Evolutionary conservation across 2,888 invertebrate species (phyloP).

Genomic region (Coremacera marginata): DNA sequence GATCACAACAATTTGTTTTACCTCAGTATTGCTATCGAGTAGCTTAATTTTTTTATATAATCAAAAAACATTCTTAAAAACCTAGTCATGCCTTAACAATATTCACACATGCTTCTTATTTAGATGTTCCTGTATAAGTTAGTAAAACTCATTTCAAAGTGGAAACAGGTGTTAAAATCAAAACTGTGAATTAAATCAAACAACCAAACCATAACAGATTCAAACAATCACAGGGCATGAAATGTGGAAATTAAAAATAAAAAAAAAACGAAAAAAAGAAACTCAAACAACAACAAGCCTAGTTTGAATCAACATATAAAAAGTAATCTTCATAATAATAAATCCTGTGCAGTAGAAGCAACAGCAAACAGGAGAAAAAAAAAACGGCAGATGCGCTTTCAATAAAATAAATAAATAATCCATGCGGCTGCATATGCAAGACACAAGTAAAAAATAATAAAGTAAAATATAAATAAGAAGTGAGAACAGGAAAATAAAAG

Average conservation of each 20-base stretch:
- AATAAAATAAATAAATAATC: conserved; percentile 48
- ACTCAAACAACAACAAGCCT: conserved; percentile 13
- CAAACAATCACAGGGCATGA: not conserved
- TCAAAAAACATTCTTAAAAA: too few relatives aligned
- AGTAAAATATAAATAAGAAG: not conserved
- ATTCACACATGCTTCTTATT: too few relatives aligned
- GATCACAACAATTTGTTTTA: too few relatives aligned
- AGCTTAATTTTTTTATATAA: too few relatives aligned
- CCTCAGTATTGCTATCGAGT: too few relatives aligned
- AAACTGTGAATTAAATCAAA: not conserved
- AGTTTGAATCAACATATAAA: conserved; percentile 17
- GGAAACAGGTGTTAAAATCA: conserved; percentile 30
- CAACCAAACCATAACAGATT: not conserved
- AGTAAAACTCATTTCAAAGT: not conserved
- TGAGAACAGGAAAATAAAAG: not conserved
- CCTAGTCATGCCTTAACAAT: too few relatives aligned
- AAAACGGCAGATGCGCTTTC: conserved; percentile 32
- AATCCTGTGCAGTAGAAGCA: conserved; percentile 20
- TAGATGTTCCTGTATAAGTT: too few relatives aligned
- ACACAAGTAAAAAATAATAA: conserved; percentile 17
- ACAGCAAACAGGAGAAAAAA: conserved; percentile 8
- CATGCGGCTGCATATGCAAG: conserved; percentile 35
- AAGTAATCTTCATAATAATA: conserved; percentile 29
- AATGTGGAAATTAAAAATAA: conserved; percentile 4
- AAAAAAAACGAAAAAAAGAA: not conserved